These are phyloP conservation scores for Antheraea pernyi DNA, from an alignment of 1,140 invertebrate species.

Conservation along the genomic window DNA sequence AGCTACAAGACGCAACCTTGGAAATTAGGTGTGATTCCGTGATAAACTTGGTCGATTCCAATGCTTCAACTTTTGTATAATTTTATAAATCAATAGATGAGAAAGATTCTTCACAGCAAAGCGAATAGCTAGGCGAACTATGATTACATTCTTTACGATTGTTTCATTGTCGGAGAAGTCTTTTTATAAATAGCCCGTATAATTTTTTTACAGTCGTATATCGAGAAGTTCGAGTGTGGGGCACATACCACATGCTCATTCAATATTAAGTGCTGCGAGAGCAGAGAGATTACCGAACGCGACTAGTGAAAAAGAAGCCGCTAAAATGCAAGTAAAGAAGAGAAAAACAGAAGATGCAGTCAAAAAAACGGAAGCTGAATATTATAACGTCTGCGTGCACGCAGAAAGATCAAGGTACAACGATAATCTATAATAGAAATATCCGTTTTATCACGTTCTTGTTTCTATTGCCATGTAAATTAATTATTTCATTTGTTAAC, in stretches of 20 bases:
- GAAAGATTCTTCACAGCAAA: slow-evolving; percentile 71
- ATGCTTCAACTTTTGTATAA: background rate
- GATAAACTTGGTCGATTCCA: background rate
- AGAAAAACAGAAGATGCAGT: slow-evolving; percentile 94
- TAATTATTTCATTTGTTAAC: no score
- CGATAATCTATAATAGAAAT: background rate
- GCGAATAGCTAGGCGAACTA: slow-evolving; percentile 37
- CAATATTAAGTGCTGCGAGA: slow-evolving; percentile 62
- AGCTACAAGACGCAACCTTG: slow-evolving; percentile 87
- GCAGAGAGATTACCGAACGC: slow-evolving; percentile 49
- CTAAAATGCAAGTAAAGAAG: slow-evolving; percentile 92
- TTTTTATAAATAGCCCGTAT: background rate
- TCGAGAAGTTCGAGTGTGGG: slow-evolving; percentile 71
- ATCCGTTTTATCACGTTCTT: no score
- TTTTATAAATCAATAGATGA: slow-evolving; percentile 3
- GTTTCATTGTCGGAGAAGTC: no score
- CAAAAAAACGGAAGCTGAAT: slow-evolving; percentile 94
- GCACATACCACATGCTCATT: slow-evolving; percentile 70
- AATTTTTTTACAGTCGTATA: slow-evolving; percentile 56
- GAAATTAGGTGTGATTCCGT: slow-evolving; percentile 70
- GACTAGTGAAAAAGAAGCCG: slow-evolving; percentile 76
- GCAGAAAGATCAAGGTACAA: slow-evolving; percentile 89
- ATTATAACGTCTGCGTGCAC: slow-evolving; percentile 93
- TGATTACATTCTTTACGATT: background rate
- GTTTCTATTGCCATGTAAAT: no score